Evolutionary conservation across 1,140 invertebrate species (phyloP).

Genomic region (Lutraria rhynchaena): DNA sequence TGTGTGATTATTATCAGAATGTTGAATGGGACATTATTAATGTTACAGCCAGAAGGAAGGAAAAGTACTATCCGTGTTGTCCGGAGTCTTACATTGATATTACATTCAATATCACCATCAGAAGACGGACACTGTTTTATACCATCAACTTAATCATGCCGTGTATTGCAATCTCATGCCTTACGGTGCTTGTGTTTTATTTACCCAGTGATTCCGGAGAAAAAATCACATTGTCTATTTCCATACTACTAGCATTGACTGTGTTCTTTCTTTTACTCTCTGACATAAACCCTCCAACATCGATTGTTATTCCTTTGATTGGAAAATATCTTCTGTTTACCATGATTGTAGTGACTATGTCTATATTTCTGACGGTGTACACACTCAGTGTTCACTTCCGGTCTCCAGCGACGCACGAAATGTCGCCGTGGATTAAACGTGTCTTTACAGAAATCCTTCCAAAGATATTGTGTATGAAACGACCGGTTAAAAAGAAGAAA

Average conservation of each 20-base stretch:
- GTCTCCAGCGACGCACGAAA: constrained; percentile 80
- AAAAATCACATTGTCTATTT: constrained; percentile 82
- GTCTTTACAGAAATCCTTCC: constrained; percentile 82
- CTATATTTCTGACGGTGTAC: constrained; percentile 82
- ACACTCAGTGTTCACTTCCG: constrained; percentile 81
- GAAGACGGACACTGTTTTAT: constrained; percentile 84
- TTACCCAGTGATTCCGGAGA: constrained; percentile 82
- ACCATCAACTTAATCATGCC: constrained; percentile 83
- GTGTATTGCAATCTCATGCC: constrained; percentile 82
- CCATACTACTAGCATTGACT: constrained; percentile 81
- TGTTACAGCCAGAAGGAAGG: constrained; percentile 87
- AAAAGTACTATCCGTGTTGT: constrained; percentile 91
- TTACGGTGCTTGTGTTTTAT: constrained; percentile 83
- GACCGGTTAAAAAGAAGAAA: constrained; percentile 64
- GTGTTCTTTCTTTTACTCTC: constrained; percentile 82
- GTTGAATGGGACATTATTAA: constrained; percentile 99
- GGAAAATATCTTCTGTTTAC: constrained; percentile 83
- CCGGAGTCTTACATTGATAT: constrained; percentile 97
- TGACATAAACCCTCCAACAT: constrained; percentile 82
- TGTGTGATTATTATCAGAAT: constrained; percentile 84
- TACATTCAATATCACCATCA: constrained; percentile 99
- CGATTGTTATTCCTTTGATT: constrained; percentile 79
- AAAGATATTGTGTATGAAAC: constrained; percentile 79
- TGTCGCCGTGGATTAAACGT: constrained; percentile 81
- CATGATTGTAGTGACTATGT: constrained; percentile 82